These are phyloP conservation scores for Eulemur rufifrons DNA, from an alignment of 2,113 vertebrate species.

Conservation along the genomic window DNA sequence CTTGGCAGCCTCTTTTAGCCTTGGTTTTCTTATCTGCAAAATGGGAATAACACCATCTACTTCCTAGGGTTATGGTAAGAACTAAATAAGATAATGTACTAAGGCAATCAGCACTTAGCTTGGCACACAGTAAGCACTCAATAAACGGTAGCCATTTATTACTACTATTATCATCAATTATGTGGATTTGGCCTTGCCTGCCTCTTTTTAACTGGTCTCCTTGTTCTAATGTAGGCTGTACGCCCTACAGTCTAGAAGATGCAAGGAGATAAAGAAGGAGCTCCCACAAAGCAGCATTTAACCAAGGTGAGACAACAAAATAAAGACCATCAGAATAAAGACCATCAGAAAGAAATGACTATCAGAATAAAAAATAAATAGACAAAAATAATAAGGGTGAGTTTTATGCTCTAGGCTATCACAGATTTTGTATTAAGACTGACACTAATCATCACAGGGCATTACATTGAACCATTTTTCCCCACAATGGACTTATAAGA, in stretches of 20 bases:
- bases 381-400: not conserved
- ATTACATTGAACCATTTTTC: not conserved
- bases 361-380: not conserved
- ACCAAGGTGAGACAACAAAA: not conserved
- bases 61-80: not conserved
- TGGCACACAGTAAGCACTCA: not conserved
- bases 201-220: not conserved
- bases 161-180: not conserved
- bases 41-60: not conserved
- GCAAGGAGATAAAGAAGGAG: not conserved
- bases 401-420: not conserved
- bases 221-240: not conserved
- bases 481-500: not conserved
- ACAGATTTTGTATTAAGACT: not conserved
- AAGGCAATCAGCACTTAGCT: not conserved
- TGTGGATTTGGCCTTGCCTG: not conserved
- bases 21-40: constrained; percentile 13
- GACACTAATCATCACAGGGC: not conserved
- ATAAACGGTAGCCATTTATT: not conserved
- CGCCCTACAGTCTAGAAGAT: not conserved
- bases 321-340: not conserved
- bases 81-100: not conserved
- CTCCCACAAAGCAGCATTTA: not conserved
- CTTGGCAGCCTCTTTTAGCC: not conserved
- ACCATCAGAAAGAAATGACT: not conserved